A percentile compares a stretch with the other conserved stretches of the same genome.
Conservation (phyloP, 2,797 vertebrate genomes). For the Sciurus carolinensis region DNA sequence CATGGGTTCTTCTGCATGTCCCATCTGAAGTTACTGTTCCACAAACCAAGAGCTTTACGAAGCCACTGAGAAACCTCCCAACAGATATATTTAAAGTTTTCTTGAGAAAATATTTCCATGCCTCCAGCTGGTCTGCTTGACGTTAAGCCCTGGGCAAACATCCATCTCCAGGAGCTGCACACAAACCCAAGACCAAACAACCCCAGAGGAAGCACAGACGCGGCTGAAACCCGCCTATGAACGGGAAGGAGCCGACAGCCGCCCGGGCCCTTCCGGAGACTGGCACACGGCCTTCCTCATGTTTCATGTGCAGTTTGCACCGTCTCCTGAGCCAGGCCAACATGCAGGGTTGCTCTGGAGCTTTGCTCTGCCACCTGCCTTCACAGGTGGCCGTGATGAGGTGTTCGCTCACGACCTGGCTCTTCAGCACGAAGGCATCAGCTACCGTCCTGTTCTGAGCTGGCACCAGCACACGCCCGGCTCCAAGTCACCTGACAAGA, state of each 20-base stretch:
- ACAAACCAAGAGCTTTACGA: background rate
- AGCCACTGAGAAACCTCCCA: rapidly evolving
- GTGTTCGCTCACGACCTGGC: conserved; percentile 55
- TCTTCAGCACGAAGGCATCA: conserved; percentile 47
- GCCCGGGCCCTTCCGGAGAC: conserved; percentile 65
- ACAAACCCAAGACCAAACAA: conserved; percentile 47
- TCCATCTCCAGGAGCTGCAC: conserved; percentile 64
- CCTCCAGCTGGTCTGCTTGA: conserved; percentile 82
- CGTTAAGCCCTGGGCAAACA: conserved; percentile 81
- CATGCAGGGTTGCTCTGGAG: conserved; percentile 69
- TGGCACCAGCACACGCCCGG: background rate
- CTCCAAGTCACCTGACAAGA: rapidly evolving
- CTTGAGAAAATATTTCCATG: conserved; percentile 19
- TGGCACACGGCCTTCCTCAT: conserved; percentile 66
- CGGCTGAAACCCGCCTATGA: conserved; percentile 86
- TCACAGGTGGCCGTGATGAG: conserved; percentile 67
- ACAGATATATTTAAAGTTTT: background rate
- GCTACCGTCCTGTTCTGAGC: conserved; percentile 64
- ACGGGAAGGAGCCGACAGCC: conserved; percentile 85
- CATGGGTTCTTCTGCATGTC: rapidly evolving
- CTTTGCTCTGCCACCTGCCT: conserved; percentile 64
- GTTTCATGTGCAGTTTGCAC: conserved; percentile 71
- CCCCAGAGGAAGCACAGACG: conserved; percentile 82
- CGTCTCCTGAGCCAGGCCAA: conserved; percentile 78
- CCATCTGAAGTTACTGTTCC: background rate